These are phyloP conservation scores for Sinella curviseta DNA, from an alignment of 1,140 invertebrate genomes.

Conservation along the genomic window DNA sequence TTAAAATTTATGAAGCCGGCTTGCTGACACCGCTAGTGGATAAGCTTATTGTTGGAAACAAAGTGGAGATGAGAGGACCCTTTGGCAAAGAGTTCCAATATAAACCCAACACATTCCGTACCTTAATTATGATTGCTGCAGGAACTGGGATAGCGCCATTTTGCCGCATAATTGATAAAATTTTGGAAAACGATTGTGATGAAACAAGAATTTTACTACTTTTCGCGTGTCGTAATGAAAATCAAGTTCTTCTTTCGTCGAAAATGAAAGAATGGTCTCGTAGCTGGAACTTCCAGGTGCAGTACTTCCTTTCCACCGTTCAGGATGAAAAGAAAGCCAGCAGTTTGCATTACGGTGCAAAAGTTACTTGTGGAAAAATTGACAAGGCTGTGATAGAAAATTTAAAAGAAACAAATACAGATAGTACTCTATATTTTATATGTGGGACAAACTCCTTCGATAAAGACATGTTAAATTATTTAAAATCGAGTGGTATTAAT, in stretches of 20 bases:
- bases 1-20: conserved; percentile 66
- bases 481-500: conserved; percentile 48
- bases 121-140: conserved; percentile 65
- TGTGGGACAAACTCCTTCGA: conserved; percentile 58
- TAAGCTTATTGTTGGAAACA: conserved; percentile 58
- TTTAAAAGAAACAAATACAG: conserved; percentile 2
- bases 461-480: conserved; percentile 53
- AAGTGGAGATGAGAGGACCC: conserved; percentile 66
- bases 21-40: conserved; percentile 63
- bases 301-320: conserved; percentile 60
- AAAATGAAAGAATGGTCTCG: conserved; percentile 59
- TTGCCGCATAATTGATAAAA: conserved; percentile 61
- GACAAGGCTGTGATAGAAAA: conserved; percentile 42
- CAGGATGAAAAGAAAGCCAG: conserved; percentile 44
- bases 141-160: conserved; percentile 71
- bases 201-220: conserved; percentile 62
- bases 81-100: conserved; percentile 62
- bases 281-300: conserved; percentile 69
- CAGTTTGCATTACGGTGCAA: conserved; percentile 49
- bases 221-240: conserved; percentile 60
- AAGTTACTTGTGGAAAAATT: conserved; percentile 47
- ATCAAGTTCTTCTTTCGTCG: conserved; percentile 62
- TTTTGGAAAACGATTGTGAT: conserved; percentile 66
- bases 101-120: conserved; percentile 55
- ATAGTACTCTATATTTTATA: conserved; percentile 51